Evolutionary conservation across 2,113 vertebrate species (phyloP), one percentile per base, ranked within the genome.

Genomic region (Entosphenus tridentatus): DNA sequence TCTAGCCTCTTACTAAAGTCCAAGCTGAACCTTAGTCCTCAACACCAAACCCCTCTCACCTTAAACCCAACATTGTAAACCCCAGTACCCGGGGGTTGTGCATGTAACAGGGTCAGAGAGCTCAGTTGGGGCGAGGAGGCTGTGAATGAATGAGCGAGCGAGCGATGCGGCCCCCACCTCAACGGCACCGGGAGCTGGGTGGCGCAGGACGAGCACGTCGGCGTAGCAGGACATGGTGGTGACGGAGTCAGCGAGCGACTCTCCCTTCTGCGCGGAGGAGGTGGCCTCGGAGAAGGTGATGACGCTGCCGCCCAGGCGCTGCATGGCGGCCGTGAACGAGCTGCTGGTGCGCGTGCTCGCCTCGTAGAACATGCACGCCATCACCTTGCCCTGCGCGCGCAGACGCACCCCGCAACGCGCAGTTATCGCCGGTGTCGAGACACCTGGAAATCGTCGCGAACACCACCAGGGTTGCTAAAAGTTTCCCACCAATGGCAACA

Each of bases 291-390:
- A 82, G 77, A 96, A 96, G 74, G 87, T 83, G 68, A 97, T 80
- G 1, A 97, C 86, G 0, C 89, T 83, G 12, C 93, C 93, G 0
- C 93, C 93, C 3, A 97, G 80, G 1, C 93, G 84, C 74, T 80
- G 86, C 93, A 97, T 96, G 75, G 93, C 91, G 0, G 91, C 87
- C 0, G 87, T 77, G 0, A 97, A 96, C 69, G 89, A 95, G 77
- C 88, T 96, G 77, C 88, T 89, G 78, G 93, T 97, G 57, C 91
- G 82, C 0, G 91, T 97, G 85, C 93, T 97, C 2, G 81, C 93
- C 73, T 96, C 91, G 0, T 89, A 97, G 79, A 96, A 97, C 87
- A 97, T 95, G 76, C 83, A 89, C 0, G 86, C 93, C 93, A 96
- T 95, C 73, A 97, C 88, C 57, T 87, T 92, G 3, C 93, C 93